Evolutionary conservation across 2,888 invertebrate genomes (phyloP), one percentile per base, ranked within the genome.

Genomic region (Amphiduros pacificus): DNA sequence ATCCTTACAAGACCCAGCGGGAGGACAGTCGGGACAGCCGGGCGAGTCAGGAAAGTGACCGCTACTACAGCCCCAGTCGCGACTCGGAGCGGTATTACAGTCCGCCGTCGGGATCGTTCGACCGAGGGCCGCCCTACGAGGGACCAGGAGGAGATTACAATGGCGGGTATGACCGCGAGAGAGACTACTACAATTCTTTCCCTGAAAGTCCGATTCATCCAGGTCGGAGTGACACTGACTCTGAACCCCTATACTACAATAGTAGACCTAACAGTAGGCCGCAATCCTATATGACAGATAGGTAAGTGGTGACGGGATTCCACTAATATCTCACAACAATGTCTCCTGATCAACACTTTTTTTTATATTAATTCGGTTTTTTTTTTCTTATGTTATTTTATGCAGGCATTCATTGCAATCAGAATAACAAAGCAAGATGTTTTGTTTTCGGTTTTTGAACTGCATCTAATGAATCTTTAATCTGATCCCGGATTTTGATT

Each of bases 191-290:
- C 20, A 20, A 24, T 31, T 17, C 31, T 20, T 61, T 50, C 52
- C 26, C 54, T 24, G 65, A 62, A 24, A 61, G 60, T 59, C 65
- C 65, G n/a, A 72, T 72, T 53, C 73, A 75, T 60, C 73, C 51
- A 24, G 72, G 74, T 44, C 71, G 79, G 20, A 77, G 79, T 70
- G 81, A 81, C 66, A 79, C 80, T 22, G 83, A 83, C 65, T 82
- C 82, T 0, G 84, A 84, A 61, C 83, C 82, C 52, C 86, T 94
- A 72, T 93, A 89, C 82, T 94, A 93, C 84, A 93, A 93, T 84
- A 93, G 93, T 83, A 87, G 92, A 82, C 93, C 93, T 29, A 93
- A 93, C 84, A 93, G 92, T 83, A 87, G 74, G 55, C 73, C 73
- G 9, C 73, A 72, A 62, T 73, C 74, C 59, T 75, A 72, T 66